Percentiles rank a stretch among this genome's conserved stretches.
These are phyloP conservation scores for Himalopsyche kuldschensis DNA, from an alignment of 2,888 invertebrate species.

Conservation along the genomic window DNA sequence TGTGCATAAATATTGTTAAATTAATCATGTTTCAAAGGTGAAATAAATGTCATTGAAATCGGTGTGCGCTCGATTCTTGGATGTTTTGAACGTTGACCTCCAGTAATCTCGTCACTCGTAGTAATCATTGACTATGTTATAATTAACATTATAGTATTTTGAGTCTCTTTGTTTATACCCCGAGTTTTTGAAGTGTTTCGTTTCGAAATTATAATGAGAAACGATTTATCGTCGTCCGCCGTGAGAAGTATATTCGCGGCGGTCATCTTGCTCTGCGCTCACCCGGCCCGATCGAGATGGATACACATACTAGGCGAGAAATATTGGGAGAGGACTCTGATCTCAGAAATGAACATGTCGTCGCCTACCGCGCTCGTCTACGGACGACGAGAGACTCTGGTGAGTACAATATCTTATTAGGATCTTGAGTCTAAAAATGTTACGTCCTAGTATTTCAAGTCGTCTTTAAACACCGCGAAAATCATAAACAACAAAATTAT, in stretches of 20 bases:
- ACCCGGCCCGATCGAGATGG: background rate
- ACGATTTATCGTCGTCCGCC: background rate
- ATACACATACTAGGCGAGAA: background rate
- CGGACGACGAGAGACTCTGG: background rate
- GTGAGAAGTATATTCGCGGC: background rate
- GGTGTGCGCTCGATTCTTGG: too few relatives aligned
- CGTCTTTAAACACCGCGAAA: background rate
- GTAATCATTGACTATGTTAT: too few relatives aligned
- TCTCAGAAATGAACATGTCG: background rate
- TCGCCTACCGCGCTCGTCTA: background rate
- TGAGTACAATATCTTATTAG: background rate
- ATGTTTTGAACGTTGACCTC: too few relatives aligned
- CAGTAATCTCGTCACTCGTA: too few relatives aligned
- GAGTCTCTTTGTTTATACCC: too few relatives aligned
- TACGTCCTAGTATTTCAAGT: background rate
- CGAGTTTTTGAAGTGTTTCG: too few relatives aligned
- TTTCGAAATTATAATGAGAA: too few relatives aligned
- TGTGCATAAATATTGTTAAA: too few relatives aligned
- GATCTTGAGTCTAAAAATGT: background rate
- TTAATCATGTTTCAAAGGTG: too few relatives aligned
- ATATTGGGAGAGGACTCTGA: background rate
- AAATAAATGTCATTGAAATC: too few relatives aligned
- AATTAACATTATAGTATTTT: too few relatives aligned
- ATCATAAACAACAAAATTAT: too few relatives aligned
- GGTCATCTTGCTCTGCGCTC: background rate